Evolutionary conservation across 2,797 vertebrate species (phyloP), one percentile per base, ranked within the genome.

Genomic region (Chanos chanos): DNA sequence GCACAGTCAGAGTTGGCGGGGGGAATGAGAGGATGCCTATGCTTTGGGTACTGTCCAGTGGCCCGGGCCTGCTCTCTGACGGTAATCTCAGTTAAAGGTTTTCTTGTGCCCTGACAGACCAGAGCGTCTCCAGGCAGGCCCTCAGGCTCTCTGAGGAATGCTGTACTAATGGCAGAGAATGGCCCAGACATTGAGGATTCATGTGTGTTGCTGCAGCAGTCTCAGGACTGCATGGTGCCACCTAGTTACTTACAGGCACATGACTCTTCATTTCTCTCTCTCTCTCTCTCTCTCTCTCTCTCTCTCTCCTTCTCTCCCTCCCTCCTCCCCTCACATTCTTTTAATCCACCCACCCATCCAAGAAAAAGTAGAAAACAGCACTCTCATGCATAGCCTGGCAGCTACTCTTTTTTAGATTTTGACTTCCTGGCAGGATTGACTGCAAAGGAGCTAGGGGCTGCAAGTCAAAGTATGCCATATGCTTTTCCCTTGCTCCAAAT

Each of bases 101-200:
- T 2, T 27, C 28, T 27, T 27, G 5, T 27, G 7, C 27, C 41
- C 33, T 3, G 33, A 50, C 61, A 64, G 41, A 55, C 52, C 41
- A 36, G 24, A 31, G n/a, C 13, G 4, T 53, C 64, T 47, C 37
- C 6, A 28, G 48, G 55, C 45, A 8, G 22, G 36, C 45, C 55
- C 55, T 43, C 15, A 7, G 47, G 56, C 55, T 24, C 22, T 18
- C 43, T 27, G 16, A 13, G 15, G 40, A 51, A 19, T 60, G 49
- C 56, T 31, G 40, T 31, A 40, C 31, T 66, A 60, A 61, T 60
- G 41, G 25, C 30, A 39, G 7, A 36, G 41, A 53, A 36, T 41
- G 28, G 56, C 33, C 47, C n/a, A 21, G 13, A 53, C 61, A 43
- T 61, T 45, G 47, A 36, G 3, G n/a, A 4, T 71, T 70, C 47